Evolutionary conservation across 2,888 invertebrate species (phyloP).

Genomic region (Muschampia plurimacula): DNA sequence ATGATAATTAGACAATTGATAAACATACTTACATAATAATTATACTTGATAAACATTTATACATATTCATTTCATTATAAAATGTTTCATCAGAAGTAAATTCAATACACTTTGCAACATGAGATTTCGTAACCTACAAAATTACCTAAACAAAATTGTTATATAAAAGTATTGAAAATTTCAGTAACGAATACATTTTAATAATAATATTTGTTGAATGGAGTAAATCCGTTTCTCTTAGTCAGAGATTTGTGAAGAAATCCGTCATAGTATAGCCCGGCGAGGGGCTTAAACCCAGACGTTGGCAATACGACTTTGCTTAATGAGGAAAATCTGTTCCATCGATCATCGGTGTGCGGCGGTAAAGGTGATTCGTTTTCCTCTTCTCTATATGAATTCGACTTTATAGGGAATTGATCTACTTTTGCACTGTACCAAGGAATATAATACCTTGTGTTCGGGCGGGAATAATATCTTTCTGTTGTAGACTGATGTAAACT

Average conservation of each 20-base stretch:
- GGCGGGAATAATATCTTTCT: constrained; percentile 25
- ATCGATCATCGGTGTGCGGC: constrained; percentile 63
- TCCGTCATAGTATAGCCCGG: constrained; percentile 79
- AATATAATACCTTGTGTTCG: constrained; percentile 34
- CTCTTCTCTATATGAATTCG: constrained; percentile 64
- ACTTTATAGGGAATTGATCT: constrained; percentile 71
- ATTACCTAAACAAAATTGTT: not conserved
- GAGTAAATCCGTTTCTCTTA: constrained; percentile 62
- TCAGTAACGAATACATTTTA: not conserved
- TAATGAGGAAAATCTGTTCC: constrained; percentile 61
- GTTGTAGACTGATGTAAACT: constrained; percentile 11
- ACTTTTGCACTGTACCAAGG: constrained; percentile 59
- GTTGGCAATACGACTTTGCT: constrained; percentile 51
- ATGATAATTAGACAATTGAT: no score
- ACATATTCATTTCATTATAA: not conserved
- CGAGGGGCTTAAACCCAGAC: constrained; percentile 70
- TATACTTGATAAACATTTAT: not conserved
- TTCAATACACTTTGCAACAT: not conserved
- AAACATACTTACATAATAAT: no score
- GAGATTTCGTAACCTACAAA: no score
- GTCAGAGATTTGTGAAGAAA: constrained; percentile 67
- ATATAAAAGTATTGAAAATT: not conserved
- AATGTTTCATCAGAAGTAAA: not conserved
- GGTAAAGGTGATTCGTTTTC: constrained; percentile 55
- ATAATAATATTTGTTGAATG: constrained; percentile 53